Base-by-base conservation (phyloP, 2,888 invertebrate genomes). In the Mactromeris polynyma region DNA sequence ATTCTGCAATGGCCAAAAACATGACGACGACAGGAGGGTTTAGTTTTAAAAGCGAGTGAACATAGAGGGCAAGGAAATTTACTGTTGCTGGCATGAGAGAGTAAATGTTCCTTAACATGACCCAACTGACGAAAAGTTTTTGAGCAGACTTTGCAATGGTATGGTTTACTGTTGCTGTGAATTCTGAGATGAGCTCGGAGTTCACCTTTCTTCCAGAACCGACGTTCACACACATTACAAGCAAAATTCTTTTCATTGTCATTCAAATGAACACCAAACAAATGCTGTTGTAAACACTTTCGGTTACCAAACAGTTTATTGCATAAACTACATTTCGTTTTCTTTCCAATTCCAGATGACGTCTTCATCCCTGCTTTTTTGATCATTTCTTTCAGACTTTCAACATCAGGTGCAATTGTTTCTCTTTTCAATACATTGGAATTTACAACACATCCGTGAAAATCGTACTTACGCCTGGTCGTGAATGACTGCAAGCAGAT, bases 91-190 rank as follows among this genome's bases (percentile, higher is more conserved):
- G 86, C 83, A 81, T 91, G 91, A n/a, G 86, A 77, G 0, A 85
- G 38, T 40, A 91, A 64, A 83, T 91, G 91, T 26, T 89, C 89
- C n/a, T 78, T 85, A 2, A 91, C 40, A 42, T 91, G 91, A 7
- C 80, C 89, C 7, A 88, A 46, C 78, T 91, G 91, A 73, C 86
- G 73, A 80, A 78, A 91, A n/a, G 51, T 58, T 38, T 88, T 91
- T 11, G 38, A 11, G 84, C 91, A 91, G 14, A 91, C 64, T 36
- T 88, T 36, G 69, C 91, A 91, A 33, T 51, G 80, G 46, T 88
- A 91, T n/a, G 91, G 91, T 36, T 83, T 80, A 3, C 21, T 31
- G 51, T 91, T 69, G 0, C 80, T 38, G 69, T 93, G 93, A n/a
- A 87, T 73, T 58, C 90, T 77, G 81, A 89, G 87, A 73, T 93